Evolutionary conservation across 2,888 invertebrate genomes (phyloP).

Genomic region (Villa cingulata): DNA sequence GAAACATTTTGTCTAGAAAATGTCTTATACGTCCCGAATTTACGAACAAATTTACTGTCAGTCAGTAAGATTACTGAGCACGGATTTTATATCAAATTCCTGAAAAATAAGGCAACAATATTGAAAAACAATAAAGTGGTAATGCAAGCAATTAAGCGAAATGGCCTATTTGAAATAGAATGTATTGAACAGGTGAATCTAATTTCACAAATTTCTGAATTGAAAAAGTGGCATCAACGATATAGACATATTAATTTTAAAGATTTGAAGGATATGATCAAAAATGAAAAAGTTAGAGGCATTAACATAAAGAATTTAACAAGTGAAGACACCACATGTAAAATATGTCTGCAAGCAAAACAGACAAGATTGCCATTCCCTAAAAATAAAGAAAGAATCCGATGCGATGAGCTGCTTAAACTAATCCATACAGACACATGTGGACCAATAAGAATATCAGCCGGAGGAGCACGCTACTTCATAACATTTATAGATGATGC

Average conservation of each 20-base stretch:
- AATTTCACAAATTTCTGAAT: background rate
- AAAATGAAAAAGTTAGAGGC: conserved; percentile 12
- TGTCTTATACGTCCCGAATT: too few species aligned
- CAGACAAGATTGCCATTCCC: conserved; percentile 11
- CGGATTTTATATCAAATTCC: conserved; percentile 4
- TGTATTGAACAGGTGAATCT: background rate
- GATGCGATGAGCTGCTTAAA: conserved; percentile 8
- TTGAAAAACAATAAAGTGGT: conserved; percentile 1
- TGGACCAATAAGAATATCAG: conserved; percentile 15
- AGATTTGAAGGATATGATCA: conserved; percentile 11
- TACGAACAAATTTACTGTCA: too few species aligned
- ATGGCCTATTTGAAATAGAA: background rate
- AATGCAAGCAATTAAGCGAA: background rate
- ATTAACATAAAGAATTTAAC: conserved; percentile 9
- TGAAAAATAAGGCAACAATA: background rate
- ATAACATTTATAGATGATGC: conserved; percentile 15
- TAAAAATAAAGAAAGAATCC: conserved; percentile 11
- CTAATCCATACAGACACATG: conserved; percentile 18
- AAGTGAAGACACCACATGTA: conserved; percentile 16
- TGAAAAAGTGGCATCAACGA: conserved; percentile 1
- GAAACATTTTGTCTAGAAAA: too few species aligned
- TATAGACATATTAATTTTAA: conserved; percentile 14
- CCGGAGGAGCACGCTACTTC: conserved; percentile 15
- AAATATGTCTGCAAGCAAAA: conserved; percentile 17
- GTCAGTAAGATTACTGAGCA: background rate